phyloP scores from a whole-genome alignment of 1,140 invertebrate genomes.

The Phocides pigmalion region DNA sequence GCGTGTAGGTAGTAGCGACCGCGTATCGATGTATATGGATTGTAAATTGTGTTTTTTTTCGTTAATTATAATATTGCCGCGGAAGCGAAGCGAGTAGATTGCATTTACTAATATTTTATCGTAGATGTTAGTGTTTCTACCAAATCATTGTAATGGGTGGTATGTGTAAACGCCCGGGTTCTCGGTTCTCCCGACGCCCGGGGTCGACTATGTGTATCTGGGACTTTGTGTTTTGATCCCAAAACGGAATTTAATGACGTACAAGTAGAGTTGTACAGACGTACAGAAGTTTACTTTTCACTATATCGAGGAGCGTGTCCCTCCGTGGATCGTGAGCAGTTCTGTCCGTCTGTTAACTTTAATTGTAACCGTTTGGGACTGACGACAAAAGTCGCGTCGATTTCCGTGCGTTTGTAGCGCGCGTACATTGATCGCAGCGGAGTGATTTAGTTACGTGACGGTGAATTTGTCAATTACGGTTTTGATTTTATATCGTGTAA shows the following conservation, averaged over 20 bases:
- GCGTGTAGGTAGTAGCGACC: constrained; percentile 39
- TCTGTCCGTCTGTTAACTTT: constrained; percentile 1
- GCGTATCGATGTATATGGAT: constrained; percentile 48
- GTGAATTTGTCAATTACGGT: constrained; percentile 74
- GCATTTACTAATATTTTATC: constrained; percentile 82
- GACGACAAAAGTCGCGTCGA: no score
- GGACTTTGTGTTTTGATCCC: background rate
- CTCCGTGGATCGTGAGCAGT: background rate
- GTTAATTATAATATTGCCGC: constrained; percentile 52
- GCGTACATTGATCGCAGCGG: background rate
- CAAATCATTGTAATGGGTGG: constrained; percentile 65
- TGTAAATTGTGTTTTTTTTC: constrained; percentile 48
- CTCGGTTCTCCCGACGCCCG: background rate
- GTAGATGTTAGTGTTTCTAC: constrained; percentile 75
- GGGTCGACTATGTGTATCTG: background rate
- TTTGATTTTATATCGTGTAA: constrained; percentile 46
- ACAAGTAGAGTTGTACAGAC: no score
- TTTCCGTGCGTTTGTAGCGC: no score
- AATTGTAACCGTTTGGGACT: background rate
- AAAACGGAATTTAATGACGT: background rate
- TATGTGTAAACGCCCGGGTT: constrained; percentile 22
- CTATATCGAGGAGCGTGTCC: background rate
- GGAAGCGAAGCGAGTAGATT: constrained; percentile 63
- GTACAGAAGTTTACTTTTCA: background rate
- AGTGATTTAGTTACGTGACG: constrained; percentile 56